These are phyloP conservation scores for Molossus molossus DNA, from an alignment of 2,797 vertebrate genomes.

Conservation along the genomic window DNA sequence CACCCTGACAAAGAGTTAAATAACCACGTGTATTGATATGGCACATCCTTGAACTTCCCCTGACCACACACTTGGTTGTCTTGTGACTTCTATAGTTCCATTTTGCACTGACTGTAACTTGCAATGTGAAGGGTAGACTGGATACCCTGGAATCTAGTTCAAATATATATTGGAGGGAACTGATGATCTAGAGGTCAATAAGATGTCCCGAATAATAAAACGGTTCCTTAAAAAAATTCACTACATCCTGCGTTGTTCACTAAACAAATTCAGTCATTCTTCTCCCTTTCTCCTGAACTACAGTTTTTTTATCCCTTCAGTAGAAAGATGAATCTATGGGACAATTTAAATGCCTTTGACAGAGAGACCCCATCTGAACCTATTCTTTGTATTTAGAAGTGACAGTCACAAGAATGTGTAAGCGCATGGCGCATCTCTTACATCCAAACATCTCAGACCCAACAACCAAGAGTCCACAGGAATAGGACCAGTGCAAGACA, in stretches of 20 bases:
- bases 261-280: neutral
- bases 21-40: neutral
- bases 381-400: constrained; percentile 57
- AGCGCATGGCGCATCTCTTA: neutral
- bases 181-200: neutral
- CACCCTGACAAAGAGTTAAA: constrained; percentile 22
- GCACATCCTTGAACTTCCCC: neutral
- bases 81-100: neutral
- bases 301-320: neutral
- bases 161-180: constrained; percentile 26
- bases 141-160: neutral
- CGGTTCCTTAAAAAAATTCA: neutral
- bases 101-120: neutral
- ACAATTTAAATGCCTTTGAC: constrained; percentile 43
- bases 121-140: neutral
- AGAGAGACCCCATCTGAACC: neutral
- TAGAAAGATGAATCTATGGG: neutral
- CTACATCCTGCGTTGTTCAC: neutral
- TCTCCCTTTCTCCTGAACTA: neutral
- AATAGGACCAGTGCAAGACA: neutral
- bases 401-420: constrained; percentile 32
- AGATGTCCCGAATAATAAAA: neutral
- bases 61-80: neutral
- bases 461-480: constrained; percentile 29
- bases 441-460: constrained; percentile 27